A percentile compares a stretch with the other conserved stretches of the same genome.
Evolutionary conservation across 1,140 invertebrate genomes (phyloP).

Genomic region (Eumeta japonica): DNA sequence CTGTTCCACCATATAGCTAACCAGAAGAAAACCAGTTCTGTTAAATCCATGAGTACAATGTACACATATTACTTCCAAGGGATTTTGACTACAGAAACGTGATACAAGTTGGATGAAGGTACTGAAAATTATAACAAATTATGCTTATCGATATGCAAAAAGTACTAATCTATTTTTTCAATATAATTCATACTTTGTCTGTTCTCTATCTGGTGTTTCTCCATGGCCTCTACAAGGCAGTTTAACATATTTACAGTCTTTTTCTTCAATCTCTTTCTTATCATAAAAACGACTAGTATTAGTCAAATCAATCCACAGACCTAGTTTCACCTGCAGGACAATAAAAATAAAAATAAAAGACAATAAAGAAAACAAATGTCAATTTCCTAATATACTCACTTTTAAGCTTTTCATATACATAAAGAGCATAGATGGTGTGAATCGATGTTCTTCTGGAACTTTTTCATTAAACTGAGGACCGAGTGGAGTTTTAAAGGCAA

Average conservation of each 20-base stretch:
- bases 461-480: slow-evolving; percentile 73
- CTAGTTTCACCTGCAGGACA: slow-evolving; percentile 72
- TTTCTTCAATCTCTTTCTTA: slow-evolving; percentile 70
- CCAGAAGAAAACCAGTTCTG: slow-evolving; percentile 92
- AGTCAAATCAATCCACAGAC: slow-evolving; percentile 95
- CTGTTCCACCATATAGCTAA: slow-evolving; percentile 84
- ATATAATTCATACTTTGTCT: too few species aligned
- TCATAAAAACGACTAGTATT: slow-evolving; percentile 94
- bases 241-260: slow-evolving; percentile 81
- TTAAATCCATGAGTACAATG: slow-evolving; percentile 99
- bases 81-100: slow-evolving; percentile 76
- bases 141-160: too few species aligned
- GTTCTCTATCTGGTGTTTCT: slow-evolving; percentile 74
- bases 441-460: slow-evolving; percentile 77
- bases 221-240: slow-evolving; percentile 83
- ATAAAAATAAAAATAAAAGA: slow-evolving; percentile 2
- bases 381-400: slow-evolving; percentile 44
- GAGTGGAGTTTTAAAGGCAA: slow-evolving; percentile 93
- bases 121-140: slow-evolving; percentile 23
- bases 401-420: slow-evolving; percentile 69
- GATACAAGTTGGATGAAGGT: slow-evolving; percentile 76
- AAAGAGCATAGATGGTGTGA: slow-evolving; percentile 84
- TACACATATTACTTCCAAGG: slow-evolving; percentile 80
- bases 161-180: too few species aligned
- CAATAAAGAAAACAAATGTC: slow-evolving; percentile 10